Conservation (phyloP, 2,888 invertebrate species). For the Plusia festucae region DNA sequence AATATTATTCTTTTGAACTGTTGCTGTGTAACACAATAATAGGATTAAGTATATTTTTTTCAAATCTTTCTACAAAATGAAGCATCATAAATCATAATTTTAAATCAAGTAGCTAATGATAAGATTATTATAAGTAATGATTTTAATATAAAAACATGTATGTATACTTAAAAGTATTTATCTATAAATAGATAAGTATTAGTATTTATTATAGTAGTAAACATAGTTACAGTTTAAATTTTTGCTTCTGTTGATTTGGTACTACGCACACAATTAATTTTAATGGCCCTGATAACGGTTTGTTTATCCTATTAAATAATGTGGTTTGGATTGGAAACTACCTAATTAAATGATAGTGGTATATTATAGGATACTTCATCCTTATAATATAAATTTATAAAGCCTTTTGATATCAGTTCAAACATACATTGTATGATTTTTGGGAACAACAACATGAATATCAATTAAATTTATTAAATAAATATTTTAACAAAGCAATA, state of each 20-base stretch:
- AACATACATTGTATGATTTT: too few species aligned
- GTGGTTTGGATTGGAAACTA: background rate
- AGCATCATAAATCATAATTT: background rate
- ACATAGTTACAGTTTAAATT: too few species aligned
- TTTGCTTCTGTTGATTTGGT: too few species aligned
- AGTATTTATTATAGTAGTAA: background rate
- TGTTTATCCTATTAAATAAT: background rate
- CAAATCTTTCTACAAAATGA: background rate
- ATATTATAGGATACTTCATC: background rate
- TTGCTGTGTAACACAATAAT: too few species aligned
- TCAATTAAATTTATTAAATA: too few species aligned
- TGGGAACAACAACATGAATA: too few species aligned
- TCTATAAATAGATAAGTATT: background rate
- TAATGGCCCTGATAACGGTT: background rate
- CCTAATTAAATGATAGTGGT: background rate
- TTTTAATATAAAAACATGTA: background rate
- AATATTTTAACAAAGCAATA: too few species aligned
- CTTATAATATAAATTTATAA: background rate
- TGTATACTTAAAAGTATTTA: background rate
- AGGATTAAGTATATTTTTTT: too few species aligned
- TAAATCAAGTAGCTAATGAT: conserved; percentile 1
- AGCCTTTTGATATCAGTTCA: too few species aligned
- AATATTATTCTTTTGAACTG: too few species aligned
- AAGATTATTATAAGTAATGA: background rate
- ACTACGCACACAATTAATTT: background rate